phyloP scores from a whole-genome alignment of 2,888 invertebrate species.

The Anoplius nigerrimus region DNA sequence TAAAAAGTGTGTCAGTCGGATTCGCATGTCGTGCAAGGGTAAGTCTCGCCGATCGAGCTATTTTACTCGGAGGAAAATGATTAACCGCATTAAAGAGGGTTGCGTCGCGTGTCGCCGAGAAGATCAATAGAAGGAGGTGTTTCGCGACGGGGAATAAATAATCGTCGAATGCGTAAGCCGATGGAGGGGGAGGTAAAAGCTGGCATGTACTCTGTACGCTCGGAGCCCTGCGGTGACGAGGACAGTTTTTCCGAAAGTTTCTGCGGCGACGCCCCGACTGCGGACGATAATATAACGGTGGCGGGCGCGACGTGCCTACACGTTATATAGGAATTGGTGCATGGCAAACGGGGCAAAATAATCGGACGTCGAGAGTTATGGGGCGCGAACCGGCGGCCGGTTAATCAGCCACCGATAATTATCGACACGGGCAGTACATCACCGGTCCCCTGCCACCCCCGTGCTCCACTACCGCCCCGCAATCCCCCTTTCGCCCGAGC shows the following conservation, averaged over 20 bases:
- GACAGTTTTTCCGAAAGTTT: constrained; percentile 2
- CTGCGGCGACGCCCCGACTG: constrained; percentile 16
- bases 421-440: constrained; percentile 75
- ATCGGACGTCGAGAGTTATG: constrained; percentile 75
- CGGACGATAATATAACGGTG: constrained; percentile 56
- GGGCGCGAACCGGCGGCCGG: constrained; percentile 75
- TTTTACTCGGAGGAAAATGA: too few relatives aligned
- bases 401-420: constrained; percentile 75
- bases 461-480: constrained; percentile 12
- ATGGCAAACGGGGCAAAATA: constrained; percentile 73
- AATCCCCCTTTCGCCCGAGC: constrained; percentile 33
- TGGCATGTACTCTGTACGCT: too few relatives aligned
- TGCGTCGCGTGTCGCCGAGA: too few relatives aligned
- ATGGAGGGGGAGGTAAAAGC: too few relatives aligned
- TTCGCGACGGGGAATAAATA: too few relatives aligned
- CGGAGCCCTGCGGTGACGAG: neutral
- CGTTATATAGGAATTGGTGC: constrained; percentile 70
- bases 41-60: too few relatives aligned
- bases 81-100: too few relatives aligned
- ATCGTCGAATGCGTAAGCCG: too few relatives aligned
- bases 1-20: too few relatives aligned
- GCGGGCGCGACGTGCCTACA: constrained; percentile 51
- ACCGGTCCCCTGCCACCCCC: constrained; percentile 54
- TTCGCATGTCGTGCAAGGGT: too few relatives aligned
- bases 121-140: too few relatives aligned